phyloP scores from a whole-genome alignment of 2,888 invertebrate genomes.

The Caenorhabditis wallacei region DNA sequence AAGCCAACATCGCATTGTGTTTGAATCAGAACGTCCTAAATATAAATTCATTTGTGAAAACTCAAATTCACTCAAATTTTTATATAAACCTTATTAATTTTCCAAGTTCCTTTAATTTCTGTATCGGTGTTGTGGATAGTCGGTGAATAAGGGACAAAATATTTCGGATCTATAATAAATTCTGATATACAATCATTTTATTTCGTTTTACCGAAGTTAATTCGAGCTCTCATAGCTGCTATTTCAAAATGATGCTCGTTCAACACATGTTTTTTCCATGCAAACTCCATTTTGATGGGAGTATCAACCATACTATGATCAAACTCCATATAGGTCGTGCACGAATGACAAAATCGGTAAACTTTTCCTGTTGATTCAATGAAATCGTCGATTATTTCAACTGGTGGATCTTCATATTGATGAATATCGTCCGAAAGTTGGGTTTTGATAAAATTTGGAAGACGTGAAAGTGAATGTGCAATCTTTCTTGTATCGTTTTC shows the following conservation, averaged over 20 bases:
- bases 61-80: no score
- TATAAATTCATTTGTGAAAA: neutral
- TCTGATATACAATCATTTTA: neutral
- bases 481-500: conserved; percentile 21
- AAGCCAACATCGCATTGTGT: conserved; percentile 72
- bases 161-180: conserved; percentile 22
- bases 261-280: conserved; percentile 33
- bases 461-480: neutral
- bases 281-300: conserved; percentile 3
- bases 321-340: conserved; percentile 36
- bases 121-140: conserved; percentile 19
- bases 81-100: conserved; percentile 9
- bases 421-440: conserved; percentile 26
- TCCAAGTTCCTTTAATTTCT: conserved; percentile 31
- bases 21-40: conserved; percentile 49
- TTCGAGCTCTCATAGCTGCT: conserved; percentile 20
- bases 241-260: conserved; percentile 34
- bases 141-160: conserved; percentile 46
- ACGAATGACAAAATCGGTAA: conserved; percentile 25
- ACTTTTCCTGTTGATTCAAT: conserved; percentile 36
- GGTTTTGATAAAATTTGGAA: conserved; percentile 20
- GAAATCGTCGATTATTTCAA: conserved; percentile 11
- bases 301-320: conserved; percentile 15
- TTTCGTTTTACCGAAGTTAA: conserved; percentile 19
- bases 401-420: neutral